These are phyloP conservation scores for Corbicula japonica DNA, from an alignment of 2,888 invertebrate species.

Conservation along the genomic window DNA sequence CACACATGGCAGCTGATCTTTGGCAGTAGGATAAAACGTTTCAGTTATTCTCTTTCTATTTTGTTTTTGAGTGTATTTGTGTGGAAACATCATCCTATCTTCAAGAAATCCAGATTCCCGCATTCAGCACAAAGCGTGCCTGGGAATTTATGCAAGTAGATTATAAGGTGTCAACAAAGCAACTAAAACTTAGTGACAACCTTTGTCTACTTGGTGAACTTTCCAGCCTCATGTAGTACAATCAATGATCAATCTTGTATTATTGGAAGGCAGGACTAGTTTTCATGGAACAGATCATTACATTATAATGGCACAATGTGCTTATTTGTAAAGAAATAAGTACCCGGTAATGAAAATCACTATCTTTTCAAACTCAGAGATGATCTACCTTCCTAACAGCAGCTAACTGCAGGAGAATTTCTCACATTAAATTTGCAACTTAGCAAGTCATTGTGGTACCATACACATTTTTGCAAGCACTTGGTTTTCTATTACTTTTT, in stretches of 20 bases:
- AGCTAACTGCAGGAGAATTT: too few relatives aligned
- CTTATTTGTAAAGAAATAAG: too few relatives aligned
- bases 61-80: background rate
- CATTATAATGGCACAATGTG: too few relatives aligned
- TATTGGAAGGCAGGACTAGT: background rate
- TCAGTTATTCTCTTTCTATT: background rate
- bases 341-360: too few relatives aligned
- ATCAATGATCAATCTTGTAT: slow-evolving; percentile 80
- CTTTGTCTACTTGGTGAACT: slow-evolving; percentile 71
- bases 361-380: too few relatives aligned
- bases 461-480: too few relatives aligned
- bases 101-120: slow-evolving; percentile 42
- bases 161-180: slow-evolving; percentile 36
- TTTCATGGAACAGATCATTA: slow-evolving; percentile 33
- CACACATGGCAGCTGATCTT: slow-evolving; percentile 35
- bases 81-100: background rate
- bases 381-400: too few relatives aligned
- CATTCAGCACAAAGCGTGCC: background rate
- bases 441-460: too few relatives aligned
- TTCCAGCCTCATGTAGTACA: slow-evolving; percentile 88
- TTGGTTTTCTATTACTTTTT: too few relatives aligned
- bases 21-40: slow-evolving; percentile 26
- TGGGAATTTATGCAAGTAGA: slow-evolving; percentile 14
- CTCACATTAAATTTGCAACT: too few relatives aligned
- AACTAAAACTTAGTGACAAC: slow-evolving; percentile 32